Evolutionary conservation across 2,888 invertebrate species (phyloP).

Genomic region (Dynastes maya): DNA sequence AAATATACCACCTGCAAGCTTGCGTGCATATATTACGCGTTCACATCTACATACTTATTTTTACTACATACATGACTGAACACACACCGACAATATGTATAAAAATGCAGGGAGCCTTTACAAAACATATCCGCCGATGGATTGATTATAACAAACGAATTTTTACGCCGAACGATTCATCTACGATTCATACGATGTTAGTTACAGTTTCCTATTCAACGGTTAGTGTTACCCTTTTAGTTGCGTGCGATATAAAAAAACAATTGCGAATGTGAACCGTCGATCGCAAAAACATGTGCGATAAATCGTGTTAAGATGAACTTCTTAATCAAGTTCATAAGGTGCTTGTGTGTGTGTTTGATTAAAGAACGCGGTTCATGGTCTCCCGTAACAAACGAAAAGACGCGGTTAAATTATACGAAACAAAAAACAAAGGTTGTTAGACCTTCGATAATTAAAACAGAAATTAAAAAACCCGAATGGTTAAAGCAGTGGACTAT

Average conservation of each 20-base stretch:
- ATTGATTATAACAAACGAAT: slow-evolving; percentile 50
- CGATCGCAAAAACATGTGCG: slow-evolving; percentile 15
- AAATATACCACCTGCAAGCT: neutral
- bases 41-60: slow-evolving; percentile 26
- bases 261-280: neutral
- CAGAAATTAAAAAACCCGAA: slow-evolving; percentile 61
- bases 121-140: slow-evolving; percentile 56
- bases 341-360: slow-evolving; percentile 65
- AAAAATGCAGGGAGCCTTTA: slow-evolving; percentile 50
- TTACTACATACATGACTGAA: slow-evolving; percentile 49
- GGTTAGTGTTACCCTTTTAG: slow-evolving; percentile 4
- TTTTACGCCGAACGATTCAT: slow-evolving; percentile 50
- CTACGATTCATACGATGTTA: slow-evolving; percentile 31
- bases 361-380: slow-evolving; percentile 65
- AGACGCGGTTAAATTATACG: slow-evolving; percentile 43
- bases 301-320: slow-evolving; percentile 52
- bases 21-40: neutral
- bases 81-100: slow-evolving; percentile 45
- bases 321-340: slow-evolving; percentile 58
- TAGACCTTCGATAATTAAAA: slow-evolving; percentile 50
- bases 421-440: slow-evolving; percentile 55
- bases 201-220: slow-evolving; percentile 44
- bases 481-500: slow-evolving; percentile 71
- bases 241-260: neutral
- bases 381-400: slow-evolving; percentile 59